These are phyloP conservation scores for Empidonax traillii DNA, from an alignment of 2,113 vertebrate species.

Conservation along the genomic window DNA sequence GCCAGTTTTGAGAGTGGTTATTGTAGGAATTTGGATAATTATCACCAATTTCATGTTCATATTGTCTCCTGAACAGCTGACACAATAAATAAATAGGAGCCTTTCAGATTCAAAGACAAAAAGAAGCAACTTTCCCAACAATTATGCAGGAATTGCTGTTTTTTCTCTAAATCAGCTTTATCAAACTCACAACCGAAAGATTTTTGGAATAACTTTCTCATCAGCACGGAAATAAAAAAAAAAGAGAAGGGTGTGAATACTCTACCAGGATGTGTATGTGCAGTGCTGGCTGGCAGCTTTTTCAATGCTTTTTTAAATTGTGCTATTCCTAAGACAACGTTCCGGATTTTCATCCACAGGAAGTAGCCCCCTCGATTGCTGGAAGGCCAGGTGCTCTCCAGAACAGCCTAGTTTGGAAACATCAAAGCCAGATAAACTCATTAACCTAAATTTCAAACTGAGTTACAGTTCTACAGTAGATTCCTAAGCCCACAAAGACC, in stretches of 20 bases:
- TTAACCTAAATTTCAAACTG: background rate
- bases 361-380: slow-evolving; percentile 94
- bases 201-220: background rate
- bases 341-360: slow-evolving; percentile 95
- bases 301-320: slow-evolving; percentile 93
- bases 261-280: slow-evolving; percentile 85
- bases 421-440: background rate
- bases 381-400: slow-evolving; percentile 98
- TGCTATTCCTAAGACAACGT: slow-evolving; percentile 88
- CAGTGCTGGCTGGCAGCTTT: slow-evolving; percentile 75
- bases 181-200: background rate
- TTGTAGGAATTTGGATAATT: background rate
- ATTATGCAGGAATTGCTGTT: background rate
- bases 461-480: background rate
- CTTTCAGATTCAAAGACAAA: background rate
- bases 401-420: slow-evolving; percentile 83
- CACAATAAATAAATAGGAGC: background rate
- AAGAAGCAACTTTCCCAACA: background rate
- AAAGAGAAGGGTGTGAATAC: background rate
- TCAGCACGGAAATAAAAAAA: background rate
- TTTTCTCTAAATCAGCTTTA: background rate
- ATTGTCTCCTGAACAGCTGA: background rate
- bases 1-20: background rate
- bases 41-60: background rate
- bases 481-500: background rate